Evolutionary conservation across 2,888 invertebrate species (phyloP), one percentile per base, ranked within the genome.

Genomic region (Ornithoptera alexandrae): DNA sequence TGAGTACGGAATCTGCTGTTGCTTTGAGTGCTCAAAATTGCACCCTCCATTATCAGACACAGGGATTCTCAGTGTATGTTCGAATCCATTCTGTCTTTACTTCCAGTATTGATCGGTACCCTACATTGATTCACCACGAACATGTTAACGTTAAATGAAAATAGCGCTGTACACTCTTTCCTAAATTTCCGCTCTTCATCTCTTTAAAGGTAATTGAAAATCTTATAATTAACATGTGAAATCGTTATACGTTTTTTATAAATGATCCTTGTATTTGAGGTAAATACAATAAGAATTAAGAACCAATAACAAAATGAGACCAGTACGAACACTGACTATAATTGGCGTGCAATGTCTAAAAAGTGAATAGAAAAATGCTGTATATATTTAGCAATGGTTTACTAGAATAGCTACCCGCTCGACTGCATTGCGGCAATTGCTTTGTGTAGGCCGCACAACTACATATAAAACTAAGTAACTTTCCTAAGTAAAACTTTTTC

Each of bases 1-100:
- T 90, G 92, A 63, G 86, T 84, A 71, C 89, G 81, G 76, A 92
- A 90, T 84, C 90, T 87, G 78, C 84, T 91, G 75, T 87, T 90
- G 76, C 86, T 90, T 70, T 91, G 87, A 79, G 92, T 88, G 84
- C 93, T 90, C 78, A 93, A 79, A 73, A 92, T 86, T 77, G 93
- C 93, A 82, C 93, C 90, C 81, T 93, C 93, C 93, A 93, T 93
- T 76, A 84, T 85, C 65, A 74, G 57, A 63, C 69, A 72, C 68
- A 65, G 70, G 57, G 72, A 65, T 68, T 67, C 53, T 82, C 72
- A 88, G 76, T 85, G 81, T 84, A 86, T 84, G 76, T 84, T 86
- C 64, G 84, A 83, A 81, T 84, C 87, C 91, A 90, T 91, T 73
- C 61, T 64, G 20, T 73, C 70, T 73, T 72, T 76, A 77, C 74